Percentiles rank a stretch among this genome's conserved stretches.
These are phyloP conservation scores for Drosophila seclusa DNA, from an alignment of 2,888 invertebrate species.

Conservation along the genomic window DNA sequence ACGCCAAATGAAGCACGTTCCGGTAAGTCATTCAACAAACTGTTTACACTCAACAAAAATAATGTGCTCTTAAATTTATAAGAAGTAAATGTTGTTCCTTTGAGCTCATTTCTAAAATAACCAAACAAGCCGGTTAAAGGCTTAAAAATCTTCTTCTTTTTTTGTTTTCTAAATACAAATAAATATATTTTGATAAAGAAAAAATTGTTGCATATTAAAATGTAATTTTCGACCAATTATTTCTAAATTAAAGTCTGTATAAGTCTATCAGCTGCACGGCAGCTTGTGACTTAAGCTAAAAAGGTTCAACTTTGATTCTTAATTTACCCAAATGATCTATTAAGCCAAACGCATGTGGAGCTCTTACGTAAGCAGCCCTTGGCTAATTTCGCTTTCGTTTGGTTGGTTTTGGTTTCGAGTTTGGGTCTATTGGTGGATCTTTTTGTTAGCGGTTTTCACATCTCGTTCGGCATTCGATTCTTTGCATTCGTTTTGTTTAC, in stretches of 20 bases:
- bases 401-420: constrained; percentile 1
- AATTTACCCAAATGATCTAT: constrained; percentile 7
- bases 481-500: constrained; percentile 74
- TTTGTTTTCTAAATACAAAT: neutral
- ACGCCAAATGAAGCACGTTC: constrained; percentile 45
- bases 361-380: constrained; percentile 58
- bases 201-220: neutral
- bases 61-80: neutral
- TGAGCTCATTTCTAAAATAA: neutral
- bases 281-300: constrained; percentile 24
- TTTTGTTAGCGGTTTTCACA: constrained; percentile 65
- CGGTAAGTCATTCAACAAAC: constrained; percentile 49
- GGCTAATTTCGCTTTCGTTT: constrained; percentile 52
- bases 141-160: neutral
- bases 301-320: constrained; percentile 1
- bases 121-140: no score
- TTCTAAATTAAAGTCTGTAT: neutral
- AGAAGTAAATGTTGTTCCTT: neutral
- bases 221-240: neutral
- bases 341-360: neutral
- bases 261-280: neutral
- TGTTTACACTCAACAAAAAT: neutral
- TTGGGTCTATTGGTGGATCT: constrained; percentile 12
- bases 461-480: constrained; percentile 63
- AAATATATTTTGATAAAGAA: neutral